These are phyloP conservation scores for Lacerta bilineata DNA, from an alignment of 2,797 vertebrate genomes.

Conservation along the genomic window DNA sequence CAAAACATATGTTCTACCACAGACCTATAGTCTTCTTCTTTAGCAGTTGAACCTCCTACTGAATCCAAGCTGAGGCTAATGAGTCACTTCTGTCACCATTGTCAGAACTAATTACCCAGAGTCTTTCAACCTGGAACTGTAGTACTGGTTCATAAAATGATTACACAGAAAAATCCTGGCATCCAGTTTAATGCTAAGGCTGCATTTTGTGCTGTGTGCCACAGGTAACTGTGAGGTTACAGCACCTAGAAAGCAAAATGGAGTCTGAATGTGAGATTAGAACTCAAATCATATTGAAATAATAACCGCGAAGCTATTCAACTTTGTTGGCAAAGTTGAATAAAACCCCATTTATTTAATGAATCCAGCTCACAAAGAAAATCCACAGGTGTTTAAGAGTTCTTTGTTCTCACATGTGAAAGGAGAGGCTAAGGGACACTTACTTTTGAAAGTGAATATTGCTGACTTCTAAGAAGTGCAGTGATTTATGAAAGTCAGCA, in stretches of 20 bases:
- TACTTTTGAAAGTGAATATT: constrained; percentile 61
- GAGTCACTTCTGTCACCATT: constrained; percentile 12
- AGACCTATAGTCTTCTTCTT: neutral
- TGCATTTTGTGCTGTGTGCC: neutral
- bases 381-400: constrained; percentile 14
- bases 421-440: constrained; percentile 40
- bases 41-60: neutral
- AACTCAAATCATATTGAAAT: constrained; percentile 4
- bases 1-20: neutral
- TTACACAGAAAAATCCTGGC: constrained; percentile 6
- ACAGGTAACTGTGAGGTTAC: neutral
- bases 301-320: constrained; percentile 1
- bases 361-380: constrained; percentile 14
- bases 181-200: constrained; percentile 2
- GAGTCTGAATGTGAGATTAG: constrained; percentile 14
- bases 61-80: constrained; percentile 23
- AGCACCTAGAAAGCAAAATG: constrained; percentile 9
- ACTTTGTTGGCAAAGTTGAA: constrained; percentile 29
- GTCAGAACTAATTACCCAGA: constrained; percentile 9
- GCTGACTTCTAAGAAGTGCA: constrained; percentile 12
- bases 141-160: constrained; percentile 5
- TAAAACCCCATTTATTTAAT: constrained; percentile 39
- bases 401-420: constrained; percentile 34
- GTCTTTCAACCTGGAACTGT: neutral
- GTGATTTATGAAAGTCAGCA: constrained; percentile 58